Evolutionary conservation across 2,113 vertebrate genomes (phyloP).

Genomic region (Malaclemys terrapin): DNA sequence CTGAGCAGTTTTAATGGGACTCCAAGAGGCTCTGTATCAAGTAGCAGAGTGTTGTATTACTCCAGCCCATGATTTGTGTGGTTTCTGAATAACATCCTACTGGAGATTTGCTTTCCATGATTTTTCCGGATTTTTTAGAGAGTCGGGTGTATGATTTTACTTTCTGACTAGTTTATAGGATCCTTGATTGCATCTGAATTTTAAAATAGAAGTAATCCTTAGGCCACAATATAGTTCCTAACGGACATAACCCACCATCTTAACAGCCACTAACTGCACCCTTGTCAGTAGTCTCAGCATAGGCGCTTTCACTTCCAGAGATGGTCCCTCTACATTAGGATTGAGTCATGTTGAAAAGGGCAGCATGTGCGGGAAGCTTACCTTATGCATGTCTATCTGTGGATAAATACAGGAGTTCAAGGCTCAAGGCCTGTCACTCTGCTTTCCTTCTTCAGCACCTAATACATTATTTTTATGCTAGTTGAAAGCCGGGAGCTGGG

Average conservation of each 20-base stretch:
- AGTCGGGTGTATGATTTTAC: background rate
- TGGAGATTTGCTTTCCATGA: background rate
- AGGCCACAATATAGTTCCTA: background rate
- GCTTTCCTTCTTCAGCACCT: background rate
- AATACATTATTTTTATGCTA: background rate
- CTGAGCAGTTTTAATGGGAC: background rate
- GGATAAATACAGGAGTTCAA: background rate
- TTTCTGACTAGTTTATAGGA: background rate
- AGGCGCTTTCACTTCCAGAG: background rate
- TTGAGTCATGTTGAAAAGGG: background rate
- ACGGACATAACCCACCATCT: background rate
- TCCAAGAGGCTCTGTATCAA: background rate
- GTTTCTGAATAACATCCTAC: background rate
- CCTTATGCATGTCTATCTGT: too few relatives aligned
- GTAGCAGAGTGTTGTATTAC: background rate
- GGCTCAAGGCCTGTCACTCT: background rate
- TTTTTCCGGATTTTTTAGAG: background rate
- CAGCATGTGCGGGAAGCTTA: background rate
- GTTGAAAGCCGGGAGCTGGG: background rate
- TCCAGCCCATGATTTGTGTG: background rate
- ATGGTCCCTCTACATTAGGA: accelerated
- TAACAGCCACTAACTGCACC: background rate
- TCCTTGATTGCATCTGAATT: constrained; percentile 7
- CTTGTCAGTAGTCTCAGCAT: background rate
- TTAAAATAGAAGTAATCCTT: background rate